Base-by-base conservation (phyloP, 2,113 vertebrate species). In the Procavia capensis region DNA sequence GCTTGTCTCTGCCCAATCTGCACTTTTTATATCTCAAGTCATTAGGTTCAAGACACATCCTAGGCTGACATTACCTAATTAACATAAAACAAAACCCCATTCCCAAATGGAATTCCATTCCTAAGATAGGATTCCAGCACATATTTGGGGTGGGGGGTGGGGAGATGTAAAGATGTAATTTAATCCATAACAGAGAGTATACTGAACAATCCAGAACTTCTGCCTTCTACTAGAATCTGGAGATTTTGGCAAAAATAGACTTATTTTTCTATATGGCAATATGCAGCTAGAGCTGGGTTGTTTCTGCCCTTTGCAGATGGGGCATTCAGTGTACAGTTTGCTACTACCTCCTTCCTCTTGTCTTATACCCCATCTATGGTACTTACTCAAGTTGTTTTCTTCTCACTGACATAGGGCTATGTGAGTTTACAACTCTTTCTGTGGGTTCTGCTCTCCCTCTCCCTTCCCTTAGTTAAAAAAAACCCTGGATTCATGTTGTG, bases 391-490 rank as follows among this genome's bases (percentile, higher is more conserved):
- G 4, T 2, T 19, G n/a, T 2, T 20, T 36, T 27, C 29, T 64
- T 63, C 43, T 86, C 19, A 3, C 5, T n/a, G 14, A 10, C 5
- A 3, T 3, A 36, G 54, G 54, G n/a, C 27, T n/a, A 14, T 34
- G 20, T 47, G 79, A 50, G 41, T 75, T 68, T 50, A 27, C 29
- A 29, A 24, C 27, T 82, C 50, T 61, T 47, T 39, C 66, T 81
- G 31, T 3, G 45, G 47, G 39, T 70, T 82, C 45, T 61, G 50
- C 8, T 57, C 43, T 83, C 59, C 61, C 6, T 16, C 25, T 25
- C 11, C 25, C 95, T 95, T 76, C 81, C 43, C 39, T 25, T 9
- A 47, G 43, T 74, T 75, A 94, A 63, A 54, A 24, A 75, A 95
- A 88, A 95, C n/a, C 19, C 10, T 3, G 75, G 72, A 66, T 78